A percentile compares a stretch with the other conserved stretches of the same genome.
phyloP scores from a whole-genome alignment of 2,797 vertebrate species.

The Stomatorhinus walkeri region DNA sequence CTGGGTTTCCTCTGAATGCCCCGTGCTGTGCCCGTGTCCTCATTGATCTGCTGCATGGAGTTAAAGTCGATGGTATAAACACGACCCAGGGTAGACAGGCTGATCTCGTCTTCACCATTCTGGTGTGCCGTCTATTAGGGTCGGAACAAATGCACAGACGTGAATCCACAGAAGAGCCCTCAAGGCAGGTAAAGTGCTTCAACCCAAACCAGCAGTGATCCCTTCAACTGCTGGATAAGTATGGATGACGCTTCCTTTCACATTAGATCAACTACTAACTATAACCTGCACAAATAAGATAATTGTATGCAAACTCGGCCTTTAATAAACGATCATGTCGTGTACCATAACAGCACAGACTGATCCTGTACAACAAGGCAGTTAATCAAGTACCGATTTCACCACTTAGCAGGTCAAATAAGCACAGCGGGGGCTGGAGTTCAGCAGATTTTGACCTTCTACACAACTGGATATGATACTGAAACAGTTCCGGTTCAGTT shows the following conservation, averaged over 20 bases:
- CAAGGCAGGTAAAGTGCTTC: background rate
- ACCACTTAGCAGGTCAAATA: background rate
- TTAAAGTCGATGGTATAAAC: slow-evolving; percentile 99
- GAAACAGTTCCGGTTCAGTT: background rate
- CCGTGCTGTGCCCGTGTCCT: slow-evolving; percentile 98
- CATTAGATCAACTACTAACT: background rate
- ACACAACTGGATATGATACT: background rate
- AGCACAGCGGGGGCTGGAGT: background rate
- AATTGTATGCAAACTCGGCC: background rate
- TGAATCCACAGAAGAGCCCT: background rate
- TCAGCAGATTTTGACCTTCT: background rate
- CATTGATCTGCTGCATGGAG: slow-evolving; percentile 99
- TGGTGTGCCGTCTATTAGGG: slow-evolving; percentile 89
- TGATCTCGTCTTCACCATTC: slow-evolving; percentile 99
- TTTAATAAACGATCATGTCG: background rate
- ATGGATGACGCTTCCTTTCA: background rate
- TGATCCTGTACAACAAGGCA: background rate
- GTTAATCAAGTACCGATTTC: background rate
- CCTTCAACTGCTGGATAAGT: background rate
- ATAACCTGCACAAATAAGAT: background rate
- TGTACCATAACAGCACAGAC: background rate
- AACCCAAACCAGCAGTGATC: background rate
- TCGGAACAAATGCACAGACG: slow-evolving; percentile 51
- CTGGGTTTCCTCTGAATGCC: slow-evolving; percentile 99
- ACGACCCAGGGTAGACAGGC: slow-evolving; percentile 93